A percentile compares a stretch with the other conserved stretches of the same genome.
phyloP scores from a whole-genome alignment of 2,797 vertebrate genomes.

The Megalops cyprinoides region DNA sequence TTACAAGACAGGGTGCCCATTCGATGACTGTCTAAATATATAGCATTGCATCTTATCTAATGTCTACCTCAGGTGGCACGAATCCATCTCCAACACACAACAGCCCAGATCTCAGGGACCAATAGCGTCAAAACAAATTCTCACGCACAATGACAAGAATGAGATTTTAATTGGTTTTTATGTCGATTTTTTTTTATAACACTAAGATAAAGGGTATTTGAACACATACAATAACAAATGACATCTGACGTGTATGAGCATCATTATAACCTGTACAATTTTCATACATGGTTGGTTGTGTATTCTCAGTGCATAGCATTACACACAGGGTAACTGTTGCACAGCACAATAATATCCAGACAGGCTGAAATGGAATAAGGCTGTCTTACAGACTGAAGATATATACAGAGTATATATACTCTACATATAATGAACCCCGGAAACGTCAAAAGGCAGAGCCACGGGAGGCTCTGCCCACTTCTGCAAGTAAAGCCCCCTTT shows the following conservation, averaged over 20 bases:
- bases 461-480: slow-evolving; percentile 71
- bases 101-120: background rate
- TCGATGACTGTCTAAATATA: too few species aligned
- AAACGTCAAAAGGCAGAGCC: slow-evolving; percentile 70
- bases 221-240: slow-evolving; percentile 92
- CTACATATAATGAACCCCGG: slow-evolving; percentile 78
- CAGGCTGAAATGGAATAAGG: slow-evolving; percentile 88
- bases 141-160: slow-evolving; percentile 86
- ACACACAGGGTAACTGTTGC: slow-evolving; percentile 90
- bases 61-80: too few species aligned
- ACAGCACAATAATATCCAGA: slow-evolving; percentile 89
- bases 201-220: slow-evolving; percentile 93
- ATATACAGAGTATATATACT: slow-evolving; percentile 72
- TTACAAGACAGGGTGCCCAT: too few species aligned
- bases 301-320: slow-evolving; percentile 90
- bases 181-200: slow-evolving; percentile 93
- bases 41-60: too few species aligned
- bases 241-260: slow-evolving; percentile 89
- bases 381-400: slow-evolving; percentile 81
- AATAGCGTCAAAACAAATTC: slow-evolving; percentile 38
- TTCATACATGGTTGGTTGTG: slow-evolving; percentile 78
- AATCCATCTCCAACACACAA: background rate
- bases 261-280: slow-evolving; percentile 87
- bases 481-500: slow-evolving; percentile 80
- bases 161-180: slow-evolving; percentile 94